A percentile compares a stretch with the other conserved stretches of the same genome.
Evolutionary conservation across 2,797 vertebrate species (phyloP).

Genomic region (Parauchenoglanis punctatus): DNA sequence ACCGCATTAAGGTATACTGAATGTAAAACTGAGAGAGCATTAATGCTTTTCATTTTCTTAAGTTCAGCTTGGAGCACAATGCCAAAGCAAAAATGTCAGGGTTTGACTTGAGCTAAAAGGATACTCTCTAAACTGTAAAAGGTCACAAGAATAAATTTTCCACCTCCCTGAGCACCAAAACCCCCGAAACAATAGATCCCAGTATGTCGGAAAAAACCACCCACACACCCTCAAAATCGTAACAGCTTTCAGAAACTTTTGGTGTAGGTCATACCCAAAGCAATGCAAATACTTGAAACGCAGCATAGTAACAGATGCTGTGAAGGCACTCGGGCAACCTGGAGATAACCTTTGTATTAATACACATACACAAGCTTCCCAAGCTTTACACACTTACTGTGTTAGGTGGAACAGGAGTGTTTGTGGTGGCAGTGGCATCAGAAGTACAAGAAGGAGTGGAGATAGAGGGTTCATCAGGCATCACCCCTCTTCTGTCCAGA

Average conservation of each 20-base stretch:
- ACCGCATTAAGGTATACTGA: not conserved
- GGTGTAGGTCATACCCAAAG: not conserved
- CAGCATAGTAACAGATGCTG: not conserved
- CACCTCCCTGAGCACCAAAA: not conserved
- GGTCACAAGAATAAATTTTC: constrained; percentile 7
- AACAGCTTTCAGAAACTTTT: not conserved
- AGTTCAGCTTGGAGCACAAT: not conserved
- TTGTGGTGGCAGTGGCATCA: constrained; percentile 53
- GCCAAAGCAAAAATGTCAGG: not conserved
- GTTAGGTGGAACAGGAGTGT: constrained; percentile 67
- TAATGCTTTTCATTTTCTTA: not conserved
- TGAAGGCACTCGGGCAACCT: not conserved
- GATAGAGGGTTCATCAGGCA: constrained; percentile 64
- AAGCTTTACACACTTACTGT: constrained; percentile 66
- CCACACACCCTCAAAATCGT: not conserved
- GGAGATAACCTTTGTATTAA: not conserved
- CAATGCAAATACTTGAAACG: constrained; percentile 4
- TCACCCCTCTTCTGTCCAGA: constrained; percentile 80
- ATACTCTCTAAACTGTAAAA: not conserved
- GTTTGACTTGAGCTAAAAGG: not conserved
- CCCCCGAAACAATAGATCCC: not conserved
- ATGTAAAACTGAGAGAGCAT: not conserved
- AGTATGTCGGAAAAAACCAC: not conserved
- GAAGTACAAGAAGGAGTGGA: constrained; percentile 51
- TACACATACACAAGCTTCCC: not conserved